Evolutionary conservation across 1,140 invertebrate genomes (phyloP).

Genomic region (Papilio xuthus): DNA sequence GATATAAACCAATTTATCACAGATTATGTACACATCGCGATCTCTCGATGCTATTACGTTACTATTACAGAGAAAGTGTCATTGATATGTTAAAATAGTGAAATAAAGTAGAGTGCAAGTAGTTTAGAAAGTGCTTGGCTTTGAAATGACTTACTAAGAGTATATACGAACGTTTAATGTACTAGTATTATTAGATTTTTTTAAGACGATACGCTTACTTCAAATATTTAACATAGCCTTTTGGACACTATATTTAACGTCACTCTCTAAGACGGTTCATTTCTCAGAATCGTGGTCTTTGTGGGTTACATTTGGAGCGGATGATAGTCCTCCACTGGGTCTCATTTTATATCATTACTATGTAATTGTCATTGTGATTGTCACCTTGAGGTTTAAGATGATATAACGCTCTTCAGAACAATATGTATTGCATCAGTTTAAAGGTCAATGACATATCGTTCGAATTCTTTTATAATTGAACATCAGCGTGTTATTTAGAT

Average conservation of each 20-base stretch:
- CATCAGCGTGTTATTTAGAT: neutral
- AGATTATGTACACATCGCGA: constrained; percentile 10
- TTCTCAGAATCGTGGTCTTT: too few relatives aligned
- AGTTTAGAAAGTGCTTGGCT: constrained; percentile 54
- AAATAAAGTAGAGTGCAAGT: constrained; percentile 46
- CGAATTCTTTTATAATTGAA: neutral
- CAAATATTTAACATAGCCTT: neutral
- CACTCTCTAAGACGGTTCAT: neutral
- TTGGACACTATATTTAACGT: neutral
- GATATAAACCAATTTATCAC: constrained; percentile 37
- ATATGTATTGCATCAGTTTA: neutral
- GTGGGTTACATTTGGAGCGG: too few relatives aligned
- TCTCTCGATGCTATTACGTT: constrained; percentile 51
- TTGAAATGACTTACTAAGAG: neutral
- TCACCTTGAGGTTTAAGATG: neutral
- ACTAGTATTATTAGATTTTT: neutral
- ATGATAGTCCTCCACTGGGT: too few relatives aligned
- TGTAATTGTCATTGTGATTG: neutral
- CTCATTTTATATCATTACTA: too few relatives aligned
- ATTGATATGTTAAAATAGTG: constrained; percentile 69
- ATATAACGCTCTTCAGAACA: neutral
- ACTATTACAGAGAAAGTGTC: constrained; percentile 72
- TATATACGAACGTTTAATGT: constrained; percentile 24
- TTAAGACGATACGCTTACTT: constrained; percentile 5
- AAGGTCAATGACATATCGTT: neutral